These are phyloP conservation scores for Gymnorhina tibicen DNA, from an alignment of 2,113 vertebrate genomes.

Conservation along the genomic window DNA sequence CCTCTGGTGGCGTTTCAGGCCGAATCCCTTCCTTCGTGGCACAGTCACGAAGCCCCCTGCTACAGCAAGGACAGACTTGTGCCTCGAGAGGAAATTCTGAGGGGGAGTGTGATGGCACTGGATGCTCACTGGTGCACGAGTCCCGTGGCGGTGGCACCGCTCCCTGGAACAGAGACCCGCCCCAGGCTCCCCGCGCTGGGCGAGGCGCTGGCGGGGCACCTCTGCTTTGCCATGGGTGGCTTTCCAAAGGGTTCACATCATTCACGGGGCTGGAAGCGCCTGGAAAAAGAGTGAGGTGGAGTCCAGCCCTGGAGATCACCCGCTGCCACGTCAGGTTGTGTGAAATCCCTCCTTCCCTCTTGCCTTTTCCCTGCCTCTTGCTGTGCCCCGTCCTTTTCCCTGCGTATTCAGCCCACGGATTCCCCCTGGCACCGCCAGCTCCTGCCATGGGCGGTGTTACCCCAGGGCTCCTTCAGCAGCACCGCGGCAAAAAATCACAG, in stretches of 20 bases:
- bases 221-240: not conserved
- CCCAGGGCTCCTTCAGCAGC: not conserved
- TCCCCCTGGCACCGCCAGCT: not conserved
- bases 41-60: not conserved
- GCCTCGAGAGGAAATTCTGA: not conserved
- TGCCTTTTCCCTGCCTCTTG: not conserved
- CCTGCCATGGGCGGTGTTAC: not conserved
- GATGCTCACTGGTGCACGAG: not conserved
- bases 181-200: not conserved
- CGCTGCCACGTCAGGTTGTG: not conserved
- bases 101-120: not conserved
- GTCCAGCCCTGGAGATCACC: not conserved
- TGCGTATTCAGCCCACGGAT: not conserved
- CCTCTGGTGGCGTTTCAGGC: not conserved
- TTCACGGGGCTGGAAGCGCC: not conserved
- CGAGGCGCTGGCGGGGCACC: not conserved
- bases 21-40: not conserved
- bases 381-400: not conserved
- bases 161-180: not conserved
- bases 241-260: not conserved
- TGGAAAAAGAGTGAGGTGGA: not conserved
- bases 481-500: not conserved
- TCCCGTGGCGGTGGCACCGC: not conserved
- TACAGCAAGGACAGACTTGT: rapidly evolving
- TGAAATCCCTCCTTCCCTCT: not conserved